phyloP scores from a whole-genome alignment of 2,797 vertebrate genomes.

The Xiphorhynchus erythropygius region DNA sequence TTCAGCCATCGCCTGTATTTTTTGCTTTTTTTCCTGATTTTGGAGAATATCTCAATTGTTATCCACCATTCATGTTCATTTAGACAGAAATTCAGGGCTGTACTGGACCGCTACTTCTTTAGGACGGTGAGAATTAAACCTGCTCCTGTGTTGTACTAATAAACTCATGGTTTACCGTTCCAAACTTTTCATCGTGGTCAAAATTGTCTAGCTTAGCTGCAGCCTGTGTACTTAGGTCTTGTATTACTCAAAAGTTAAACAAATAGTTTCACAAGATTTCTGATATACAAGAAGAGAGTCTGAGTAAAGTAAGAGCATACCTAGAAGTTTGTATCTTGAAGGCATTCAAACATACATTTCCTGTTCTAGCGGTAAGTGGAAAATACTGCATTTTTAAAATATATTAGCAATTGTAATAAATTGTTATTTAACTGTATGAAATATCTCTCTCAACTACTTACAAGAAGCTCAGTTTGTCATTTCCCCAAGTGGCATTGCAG shows the following conservation, averaged over 20 bases:
- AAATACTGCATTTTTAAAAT: neutral
- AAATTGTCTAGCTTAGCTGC: neutral
- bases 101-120: neutral
- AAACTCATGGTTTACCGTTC: neutral
- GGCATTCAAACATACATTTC: neutral
- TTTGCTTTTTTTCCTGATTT: neutral
- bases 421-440: neutral
- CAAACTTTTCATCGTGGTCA: neutral
- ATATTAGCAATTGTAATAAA: neutral
- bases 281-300: neutral
- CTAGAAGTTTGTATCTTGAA: neutral
- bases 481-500: neutral
- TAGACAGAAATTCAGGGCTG: neutral
- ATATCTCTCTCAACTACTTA: neutral
- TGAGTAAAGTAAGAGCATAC: neutral
- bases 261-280: neutral
- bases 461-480: neutral
- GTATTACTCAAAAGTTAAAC: neutral
- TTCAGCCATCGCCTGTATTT: neutral
- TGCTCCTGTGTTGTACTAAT: neutral
- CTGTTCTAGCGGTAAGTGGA: neutral
- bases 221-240: neutral
- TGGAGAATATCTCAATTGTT: neutral
- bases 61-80: neutral
- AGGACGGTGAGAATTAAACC: neutral